Conservation (phyloP, 2,113 vertebrate genomes). For the Neomonachus schauinslandi region DNA sequence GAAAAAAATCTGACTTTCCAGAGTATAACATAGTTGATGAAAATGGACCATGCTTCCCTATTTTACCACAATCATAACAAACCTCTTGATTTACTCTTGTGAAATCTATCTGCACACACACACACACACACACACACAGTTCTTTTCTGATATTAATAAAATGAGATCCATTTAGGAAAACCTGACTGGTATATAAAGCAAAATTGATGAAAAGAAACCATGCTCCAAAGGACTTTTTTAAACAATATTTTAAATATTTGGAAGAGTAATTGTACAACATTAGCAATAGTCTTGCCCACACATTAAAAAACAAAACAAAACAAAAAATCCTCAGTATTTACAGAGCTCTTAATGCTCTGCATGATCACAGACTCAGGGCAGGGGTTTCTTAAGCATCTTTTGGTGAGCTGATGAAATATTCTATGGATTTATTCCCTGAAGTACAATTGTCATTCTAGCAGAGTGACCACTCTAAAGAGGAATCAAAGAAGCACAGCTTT, state of each 20-base stretch:
- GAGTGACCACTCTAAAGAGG: background rate
- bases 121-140: background rate
- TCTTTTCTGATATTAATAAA: background rate
- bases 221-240: background rate
- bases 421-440: background rate
- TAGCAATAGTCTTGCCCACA: no score
- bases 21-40: background rate
- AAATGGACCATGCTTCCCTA: background rate
- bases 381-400: background rate
- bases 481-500: constrained; percentile 24
- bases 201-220: background rate
- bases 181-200: background rate
- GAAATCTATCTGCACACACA: background rate
- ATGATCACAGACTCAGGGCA: background rate
- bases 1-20: background rate
- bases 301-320: background rate
- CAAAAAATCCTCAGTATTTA: background rate
- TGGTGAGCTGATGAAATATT: background rate
- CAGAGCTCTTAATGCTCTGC: accelerated
- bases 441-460: background rate
- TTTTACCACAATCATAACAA: background rate
- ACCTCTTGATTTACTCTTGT: background rate
- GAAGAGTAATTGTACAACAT: background rate
- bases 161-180: background rate
- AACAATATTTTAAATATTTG: background rate